Conservation (phyloP, 1,140 invertebrate species). For the Stegodyphus mimosarum region DNA sequence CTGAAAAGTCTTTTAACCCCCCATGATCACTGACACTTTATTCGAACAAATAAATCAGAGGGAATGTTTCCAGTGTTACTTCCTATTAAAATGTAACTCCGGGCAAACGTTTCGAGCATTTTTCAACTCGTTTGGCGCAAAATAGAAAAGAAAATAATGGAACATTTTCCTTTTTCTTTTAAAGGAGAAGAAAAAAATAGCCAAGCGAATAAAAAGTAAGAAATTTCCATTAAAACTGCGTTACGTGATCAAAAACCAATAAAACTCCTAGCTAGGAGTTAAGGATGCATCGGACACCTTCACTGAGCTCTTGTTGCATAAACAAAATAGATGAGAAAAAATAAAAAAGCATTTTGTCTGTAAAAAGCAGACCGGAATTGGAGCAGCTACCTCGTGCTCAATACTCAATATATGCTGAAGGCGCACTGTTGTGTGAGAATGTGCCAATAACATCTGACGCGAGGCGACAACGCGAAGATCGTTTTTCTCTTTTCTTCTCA, state of each 20-base stretch:
- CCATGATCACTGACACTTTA: too few relatives aligned
- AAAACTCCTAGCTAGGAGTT: constrained; percentile 19
- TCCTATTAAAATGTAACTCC: too few relatives aligned
- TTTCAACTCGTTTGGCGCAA: too few relatives aligned
- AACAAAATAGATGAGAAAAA: neutral
- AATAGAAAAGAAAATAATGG: too few relatives aligned
- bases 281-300: neutral
- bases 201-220: neutral
- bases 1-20: too few relatives aligned
- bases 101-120: too few relatives aligned
- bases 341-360: constrained; percentile 7
- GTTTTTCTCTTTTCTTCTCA: constrained; percentile 39
- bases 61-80: too few relatives aligned
- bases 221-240: constrained; percentile 52
- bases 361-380: neutral
- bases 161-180: neutral
- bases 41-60: too few relatives aligned
- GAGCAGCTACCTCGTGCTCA: neutral
- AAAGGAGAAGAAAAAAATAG: neutral
- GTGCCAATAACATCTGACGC: constrained; percentile 50
- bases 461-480: neutral
- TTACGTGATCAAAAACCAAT: constrained; percentile 58
- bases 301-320: neutral
- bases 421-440: neutral
- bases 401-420: constrained; percentile 22